Base-by-base conservation (phyloP, 2,888 invertebrate species). In the Tetanocera ferruginea region DNA sequence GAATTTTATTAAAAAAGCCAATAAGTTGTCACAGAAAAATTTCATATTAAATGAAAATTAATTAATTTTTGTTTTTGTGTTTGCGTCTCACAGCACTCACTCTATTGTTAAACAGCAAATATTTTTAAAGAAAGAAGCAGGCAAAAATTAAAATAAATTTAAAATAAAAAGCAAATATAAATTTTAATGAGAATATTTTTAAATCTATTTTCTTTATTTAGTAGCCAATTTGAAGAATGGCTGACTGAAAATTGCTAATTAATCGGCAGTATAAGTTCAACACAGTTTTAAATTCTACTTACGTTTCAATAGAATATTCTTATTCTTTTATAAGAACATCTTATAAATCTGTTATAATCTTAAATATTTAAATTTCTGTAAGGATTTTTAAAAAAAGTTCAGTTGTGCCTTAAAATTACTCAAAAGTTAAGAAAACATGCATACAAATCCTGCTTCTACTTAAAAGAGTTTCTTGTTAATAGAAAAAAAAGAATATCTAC, bases 1-100 rank as follows among this genome's bases (percentile, higher is more conserved):
- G 23, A 55, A 55, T 55, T 6, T 55, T 55, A 55, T 55, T 55
- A 55, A 55, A 55, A 55, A 55, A n/a, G n/a, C 55, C 55, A 55
- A 55, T 55, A 23, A 55, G 55, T 55, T 55, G 55, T 55, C 55
- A 55, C 55, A 19, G 9, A 55, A 55, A n/a, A 19, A 55, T 55
- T 55, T 55, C 23, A 19, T 19, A 19, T 19, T n/a, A 55, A 55
- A 19, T 55, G n/a, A 6, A 8, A 55, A 19, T 55, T 55, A 55
- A 55, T 55, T 19, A 55, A 55, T 55, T n/a, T 9, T 55, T 19
- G 52, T 55, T 55, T 55, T 55, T 19, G 19, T 9, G n/a, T n/a
- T n/a, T n/a, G n/a, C n/a, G n/a, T n/a, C n/a, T n/a, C n/a, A n/a
- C n/a, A n/a, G n/a, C n/a, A n/a, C n/a, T n/a, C n/a, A n/a, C n/a